Conservation (phyloP, 2,113 vertebrate genomes). For the Blennius ocellaris region DNA sequence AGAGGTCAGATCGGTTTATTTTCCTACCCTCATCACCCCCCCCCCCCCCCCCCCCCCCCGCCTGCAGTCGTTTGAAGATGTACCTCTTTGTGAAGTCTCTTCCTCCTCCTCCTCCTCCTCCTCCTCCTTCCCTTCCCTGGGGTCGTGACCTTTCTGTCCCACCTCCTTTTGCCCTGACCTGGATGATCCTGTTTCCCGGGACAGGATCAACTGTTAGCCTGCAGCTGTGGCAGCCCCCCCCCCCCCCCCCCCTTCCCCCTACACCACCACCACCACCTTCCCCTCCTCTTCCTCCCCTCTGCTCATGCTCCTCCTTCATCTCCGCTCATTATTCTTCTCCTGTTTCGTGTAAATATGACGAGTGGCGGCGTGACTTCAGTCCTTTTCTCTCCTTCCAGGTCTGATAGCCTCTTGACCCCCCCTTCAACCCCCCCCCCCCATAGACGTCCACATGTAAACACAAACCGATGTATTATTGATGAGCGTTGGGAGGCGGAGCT, state of each 20-base stretch:
- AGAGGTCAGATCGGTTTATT: conserved; percentile 68
- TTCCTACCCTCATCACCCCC: conserved; percentile 52
- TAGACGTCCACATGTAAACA: conserved; percentile 59
- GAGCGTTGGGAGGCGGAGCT: conserved; percentile 37
- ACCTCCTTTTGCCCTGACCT: conserved; percentile 66
- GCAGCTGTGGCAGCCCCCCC: conserved; percentile 69
- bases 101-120: conserved; percentile 61
- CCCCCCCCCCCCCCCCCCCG: conserved; percentile 41
- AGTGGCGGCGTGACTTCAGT: conserved; percentile 48
- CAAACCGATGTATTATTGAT: conserved; percentile 71
- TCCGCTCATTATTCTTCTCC: conserved; percentile 35
- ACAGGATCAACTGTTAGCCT: conserved; percentile 78
- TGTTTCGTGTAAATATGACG: conserved; percentile 65
- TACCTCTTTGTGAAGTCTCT: conserved; percentile 78
- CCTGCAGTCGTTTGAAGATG: conserved; percentile 69
- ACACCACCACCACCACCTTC: background rate
- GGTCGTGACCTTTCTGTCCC: conserved; percentile 67
- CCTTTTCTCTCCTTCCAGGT: conserved; percentile 43
- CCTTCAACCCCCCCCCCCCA: background rate
- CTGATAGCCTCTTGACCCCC: conserved; percentile 50
- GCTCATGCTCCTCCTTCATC: background rate
- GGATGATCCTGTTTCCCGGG: conserved; percentile 75
- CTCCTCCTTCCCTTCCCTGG: conserved; percentile 10
- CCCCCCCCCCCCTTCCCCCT: background rate
- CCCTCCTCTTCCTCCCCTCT: background rate